Evolutionary conservation across 2,113 vertebrate genomes (phyloP).

Genomic region (Sus scrofa): DNA sequence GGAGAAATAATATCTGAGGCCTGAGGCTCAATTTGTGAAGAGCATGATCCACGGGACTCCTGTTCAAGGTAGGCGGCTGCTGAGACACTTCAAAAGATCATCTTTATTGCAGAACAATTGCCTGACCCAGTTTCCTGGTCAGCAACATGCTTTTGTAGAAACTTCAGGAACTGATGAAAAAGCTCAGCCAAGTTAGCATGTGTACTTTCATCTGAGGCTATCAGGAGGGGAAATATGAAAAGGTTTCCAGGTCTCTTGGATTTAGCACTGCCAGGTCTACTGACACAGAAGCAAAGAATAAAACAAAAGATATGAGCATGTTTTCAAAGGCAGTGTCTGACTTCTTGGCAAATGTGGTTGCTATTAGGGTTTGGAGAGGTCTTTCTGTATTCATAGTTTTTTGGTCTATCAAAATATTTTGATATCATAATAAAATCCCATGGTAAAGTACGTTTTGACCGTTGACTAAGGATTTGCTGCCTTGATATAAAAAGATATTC

Average conservation of each 20-base stretch:
- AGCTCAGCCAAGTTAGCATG: slow-evolving; percentile 72
- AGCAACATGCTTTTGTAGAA: slow-evolving; percentile 82
- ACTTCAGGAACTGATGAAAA: slow-evolving; percentile 85
- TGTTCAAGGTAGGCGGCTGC: slow-evolving; percentile 80
- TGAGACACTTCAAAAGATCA: slow-evolving; percentile 84
- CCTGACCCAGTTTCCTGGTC: slow-evolving; percentile 86
- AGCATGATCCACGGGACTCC: slow-evolving; percentile 74
- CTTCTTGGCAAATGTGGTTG: slow-evolving; percentile 37
- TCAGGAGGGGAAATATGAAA: slow-evolving; percentile 70
- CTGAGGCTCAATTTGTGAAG: slow-evolving; percentile 79
- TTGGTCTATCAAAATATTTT: slow-evolving; percentile 46
- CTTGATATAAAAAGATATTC: background rate
- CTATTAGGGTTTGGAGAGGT: background rate
- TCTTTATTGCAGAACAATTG: slow-evolving; percentile 86
- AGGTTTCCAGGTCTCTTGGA: slow-evolving; percentile 62
- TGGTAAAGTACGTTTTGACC: slow-evolving; percentile 23
- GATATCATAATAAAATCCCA: slow-evolving; percentile 42
- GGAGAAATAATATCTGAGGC: slow-evolving; percentile 73
- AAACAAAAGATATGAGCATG: slow-evolving; percentile 57
- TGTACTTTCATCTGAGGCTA: slow-evolving; percentile 77
- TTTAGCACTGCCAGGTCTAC: slow-evolving; percentile 69
- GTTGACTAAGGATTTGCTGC: slow-evolving; percentile 11
- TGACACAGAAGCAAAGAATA: slow-evolving; percentile 56
- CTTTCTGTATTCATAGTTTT: slow-evolving; percentile 33
- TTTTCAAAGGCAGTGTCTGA: slow-evolving; percentile 38